A percentile compares a stretch with the other conserved stretches of the same genome.
Conservation (phyloP, 2,797 vertebrate species). For the Pristis pectinata region DNA sequence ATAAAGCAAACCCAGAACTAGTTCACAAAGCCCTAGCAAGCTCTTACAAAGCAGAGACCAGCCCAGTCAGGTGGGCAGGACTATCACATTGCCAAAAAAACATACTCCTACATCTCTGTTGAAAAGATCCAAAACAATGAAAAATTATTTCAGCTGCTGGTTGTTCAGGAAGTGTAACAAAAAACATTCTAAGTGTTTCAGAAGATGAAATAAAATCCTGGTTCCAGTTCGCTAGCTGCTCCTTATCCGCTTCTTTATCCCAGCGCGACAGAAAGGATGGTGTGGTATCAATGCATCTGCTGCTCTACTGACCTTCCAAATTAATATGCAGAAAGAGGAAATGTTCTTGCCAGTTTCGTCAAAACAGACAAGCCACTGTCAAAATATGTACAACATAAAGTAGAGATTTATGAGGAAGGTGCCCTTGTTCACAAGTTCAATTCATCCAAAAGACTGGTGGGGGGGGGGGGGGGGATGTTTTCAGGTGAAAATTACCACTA, state of each 20-base stretch:
- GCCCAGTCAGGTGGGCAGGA: slow-evolving; percentile 45
- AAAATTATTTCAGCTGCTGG: slow-evolving; percentile 58
- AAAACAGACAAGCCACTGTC: neutral
- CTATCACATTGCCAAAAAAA: slow-evolving; percentile 50
- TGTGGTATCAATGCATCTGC: neutral
- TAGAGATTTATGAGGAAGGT: neutral
- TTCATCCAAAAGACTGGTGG: neutral
- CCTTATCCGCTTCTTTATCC: slow-evolving; percentile 18
- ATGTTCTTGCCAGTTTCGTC: neutral
- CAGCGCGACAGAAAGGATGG: slow-evolving; percentile 21
- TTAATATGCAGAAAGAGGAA: neutral
- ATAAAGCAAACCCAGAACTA: slow-evolving; percentile 42
- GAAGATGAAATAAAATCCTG: slow-evolving; percentile 45
- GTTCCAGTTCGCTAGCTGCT: slow-evolving; percentile 35
- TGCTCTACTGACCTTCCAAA: neutral
- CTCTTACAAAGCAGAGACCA: slow-evolving; percentile 44
- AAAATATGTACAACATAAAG: neutral
- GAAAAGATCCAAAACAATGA: slow-evolving; percentile 50
- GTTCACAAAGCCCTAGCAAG: slow-evolving; percentile 45
- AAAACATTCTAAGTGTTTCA: slow-evolving; percentile 46
- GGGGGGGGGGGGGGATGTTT: too few species aligned
- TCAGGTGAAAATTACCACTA: neutral
- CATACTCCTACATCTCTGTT: slow-evolving; percentile 45
- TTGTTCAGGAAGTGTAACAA: slow-evolving; percentile 54
- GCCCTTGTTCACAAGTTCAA: neutral